phyloP scores from a whole-genome alignment of 2,113 vertebrate genomes.

The Apodemus speciosus region DNA sequence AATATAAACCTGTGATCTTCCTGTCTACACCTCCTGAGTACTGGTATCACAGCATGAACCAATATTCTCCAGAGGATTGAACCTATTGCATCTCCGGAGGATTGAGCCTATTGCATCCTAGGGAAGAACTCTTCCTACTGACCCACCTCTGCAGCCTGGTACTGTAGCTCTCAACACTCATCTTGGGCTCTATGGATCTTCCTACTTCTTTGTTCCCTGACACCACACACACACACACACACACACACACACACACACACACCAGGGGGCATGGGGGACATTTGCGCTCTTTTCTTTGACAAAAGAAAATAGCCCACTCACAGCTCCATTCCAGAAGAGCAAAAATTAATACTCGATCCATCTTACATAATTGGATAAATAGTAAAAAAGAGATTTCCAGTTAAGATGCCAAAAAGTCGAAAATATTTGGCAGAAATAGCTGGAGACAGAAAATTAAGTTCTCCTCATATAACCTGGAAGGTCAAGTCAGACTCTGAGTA shows the following conservation, averaged over 20 bases:
- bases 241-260: no score
- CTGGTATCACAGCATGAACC: neutral
- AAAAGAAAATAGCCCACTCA: neutral
- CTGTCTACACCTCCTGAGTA: neutral
- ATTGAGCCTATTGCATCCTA: neutral
- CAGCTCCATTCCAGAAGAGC: neutral
- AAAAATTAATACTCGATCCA: neutral
- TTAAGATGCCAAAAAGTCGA: constrained; percentile 4
- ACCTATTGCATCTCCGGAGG: neutral
- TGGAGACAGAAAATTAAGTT: constrained; percentile 12
- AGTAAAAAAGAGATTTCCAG: constrained; percentile 31
- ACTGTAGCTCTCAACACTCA: neutral
- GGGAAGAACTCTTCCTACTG: neutral
- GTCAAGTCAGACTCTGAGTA: neutral
- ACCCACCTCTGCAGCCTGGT: neutral
- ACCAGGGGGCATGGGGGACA: neutral
- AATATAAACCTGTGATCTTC: no score
- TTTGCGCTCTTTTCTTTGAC: neutral
- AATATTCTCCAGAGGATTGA: neutral
- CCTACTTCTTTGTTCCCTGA: neutral
- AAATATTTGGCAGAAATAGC: neutral
- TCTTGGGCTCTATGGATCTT: neutral
- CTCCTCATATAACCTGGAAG: neutral
- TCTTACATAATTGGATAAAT: neutral
- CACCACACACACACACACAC: no score